Evolutionary conservation across 2,113 vertebrate species (phyloP).

Genomic region (Anoplopoma fimbria): DNA sequence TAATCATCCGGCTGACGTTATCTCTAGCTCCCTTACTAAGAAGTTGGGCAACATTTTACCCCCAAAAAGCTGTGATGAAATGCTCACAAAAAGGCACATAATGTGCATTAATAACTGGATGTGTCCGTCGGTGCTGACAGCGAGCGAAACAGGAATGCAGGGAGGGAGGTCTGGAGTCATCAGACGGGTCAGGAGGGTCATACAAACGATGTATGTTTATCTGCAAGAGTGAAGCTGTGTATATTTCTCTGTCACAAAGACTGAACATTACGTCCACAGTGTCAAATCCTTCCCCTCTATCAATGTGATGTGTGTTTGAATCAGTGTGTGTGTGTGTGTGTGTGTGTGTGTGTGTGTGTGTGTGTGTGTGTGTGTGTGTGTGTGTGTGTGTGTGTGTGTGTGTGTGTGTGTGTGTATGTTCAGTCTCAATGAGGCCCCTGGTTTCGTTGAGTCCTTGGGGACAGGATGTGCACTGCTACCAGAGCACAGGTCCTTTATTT

Average conservation of each 20-base stretch:
- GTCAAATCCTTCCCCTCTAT: too few species aligned
- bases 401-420: slow-evolving; percentile 9
- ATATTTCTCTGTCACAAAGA: too few species aligned
- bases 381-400: background rate
- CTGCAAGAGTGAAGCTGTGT: background rate
- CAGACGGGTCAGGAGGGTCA: slow-evolving; percentile 40
- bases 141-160: slow-evolving; percentile 43
- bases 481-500: slow-evolving; percentile 47
- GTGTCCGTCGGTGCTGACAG: slow-evolving; percentile 6
- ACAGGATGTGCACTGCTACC: slow-evolving; percentile 39
- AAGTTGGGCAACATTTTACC: background rate
- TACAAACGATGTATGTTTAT: slow-evolving; percentile 35
- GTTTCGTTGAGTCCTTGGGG: background rate
- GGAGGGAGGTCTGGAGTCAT: slow-evolving; percentile 28
- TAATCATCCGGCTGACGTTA: background rate
- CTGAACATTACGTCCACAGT: too few species aligned
- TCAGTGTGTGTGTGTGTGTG: background rate
- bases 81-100: background rate
- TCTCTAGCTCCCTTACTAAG: background rate
- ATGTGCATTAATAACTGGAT: background rate
- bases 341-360: slow-evolving; percentile 8
- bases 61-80: slow-evolving; percentile 11
- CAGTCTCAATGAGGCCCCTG: background rate
- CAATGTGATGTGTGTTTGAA: too few species aligned
- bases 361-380: slow-evolving; percentile 7